A percentile compares a stretch with the other conserved stretches of the same genome.
These are phyloP conservation scores for Brenthis daphne DNA, from an alignment of 2,888 invertebrate genomes.

Conservation along the genomic window DNA sequence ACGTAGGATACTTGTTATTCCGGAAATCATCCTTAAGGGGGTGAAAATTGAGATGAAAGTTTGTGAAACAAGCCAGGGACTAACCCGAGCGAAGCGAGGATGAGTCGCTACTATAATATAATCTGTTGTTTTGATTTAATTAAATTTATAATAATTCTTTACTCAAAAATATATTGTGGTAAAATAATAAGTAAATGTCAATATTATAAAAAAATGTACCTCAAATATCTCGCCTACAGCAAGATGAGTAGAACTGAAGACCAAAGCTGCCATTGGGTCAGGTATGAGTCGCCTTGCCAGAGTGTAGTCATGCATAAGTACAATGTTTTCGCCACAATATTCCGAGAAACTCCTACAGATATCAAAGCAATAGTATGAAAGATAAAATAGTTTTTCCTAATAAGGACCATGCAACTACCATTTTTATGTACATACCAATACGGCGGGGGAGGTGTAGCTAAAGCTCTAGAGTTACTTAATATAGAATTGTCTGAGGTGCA, in stretches of 20 bases:
- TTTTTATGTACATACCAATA: conserved; percentile 59
- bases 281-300: conserved; percentile 82
- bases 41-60: too few relatives aligned
- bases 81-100: too few relatives aligned
- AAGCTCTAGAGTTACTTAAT: conserved; percentile 53
- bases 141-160: too few relatives aligned
- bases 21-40: too few relatives aligned
- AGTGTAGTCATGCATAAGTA: conserved; percentile 85
- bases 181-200: not conserved
- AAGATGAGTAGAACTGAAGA: conserved; percentile 88
- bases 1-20: too few relatives aligned
- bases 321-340: conserved; percentile 86
- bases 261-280: conserved; percentile 72
- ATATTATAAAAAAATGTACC: conserved; percentile 60
- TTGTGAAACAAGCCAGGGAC: too few relatives aligned
- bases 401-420: not conserved
- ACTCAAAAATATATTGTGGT: not conserved
- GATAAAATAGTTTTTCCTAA: not conserved
- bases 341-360: conserved; percentile 80
- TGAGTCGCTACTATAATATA: too few relatives aligned
- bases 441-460: conserved; percentile 62
- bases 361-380: too few relatives aligned
- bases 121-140: too few relatives aligned
- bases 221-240: conserved; percentile 90
- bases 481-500: conserved; percentile 66